Conservation (phyloP, 1,140 invertebrate genomes). For the Elymnias hypermnestra region DNA sequence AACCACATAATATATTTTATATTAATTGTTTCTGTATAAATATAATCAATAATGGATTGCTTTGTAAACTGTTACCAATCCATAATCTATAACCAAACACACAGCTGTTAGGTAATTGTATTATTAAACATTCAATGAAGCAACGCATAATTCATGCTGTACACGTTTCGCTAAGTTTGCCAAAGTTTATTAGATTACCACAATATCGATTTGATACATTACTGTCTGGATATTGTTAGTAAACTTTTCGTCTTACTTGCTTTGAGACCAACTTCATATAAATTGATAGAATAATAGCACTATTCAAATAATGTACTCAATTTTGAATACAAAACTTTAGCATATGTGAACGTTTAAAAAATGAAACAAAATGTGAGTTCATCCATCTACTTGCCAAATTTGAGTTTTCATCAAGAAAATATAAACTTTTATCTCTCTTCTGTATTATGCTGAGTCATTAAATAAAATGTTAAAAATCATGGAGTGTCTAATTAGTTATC, state of each 20-base stretch:
- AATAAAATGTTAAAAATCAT: no score
- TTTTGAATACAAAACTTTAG: constrained; percentile 17
- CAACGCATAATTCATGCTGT: constrained; percentile 6
- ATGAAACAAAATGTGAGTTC: no score
- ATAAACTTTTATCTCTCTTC: no score
- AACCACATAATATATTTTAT: no score
- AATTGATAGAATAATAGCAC: constrained; percentile 25
- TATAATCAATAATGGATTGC: no score
- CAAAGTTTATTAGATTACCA: constrained; percentile 17
- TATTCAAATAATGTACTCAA: constrained; percentile 15
- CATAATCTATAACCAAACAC: neutral
- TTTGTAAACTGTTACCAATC: no score
- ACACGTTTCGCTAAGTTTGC: constrained; percentile 4
- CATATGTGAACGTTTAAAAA: no score
- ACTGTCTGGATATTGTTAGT: constrained; percentile 15
- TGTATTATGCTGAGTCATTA: no score
- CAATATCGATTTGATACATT: constrained; percentile 16
- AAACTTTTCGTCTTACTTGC: constrained; percentile 18
- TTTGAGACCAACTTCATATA: constrained; percentile 15
- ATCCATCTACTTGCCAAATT: no score
- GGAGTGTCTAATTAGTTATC: no score
- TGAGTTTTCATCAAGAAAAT: no score
- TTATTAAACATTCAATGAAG: constrained; percentile 2
- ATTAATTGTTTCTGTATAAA: no score
- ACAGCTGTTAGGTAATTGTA: neutral